Base-by-base conservation (phyloP, 2,888 invertebrate genomes). In the Philonicus albiceps region DNA sequence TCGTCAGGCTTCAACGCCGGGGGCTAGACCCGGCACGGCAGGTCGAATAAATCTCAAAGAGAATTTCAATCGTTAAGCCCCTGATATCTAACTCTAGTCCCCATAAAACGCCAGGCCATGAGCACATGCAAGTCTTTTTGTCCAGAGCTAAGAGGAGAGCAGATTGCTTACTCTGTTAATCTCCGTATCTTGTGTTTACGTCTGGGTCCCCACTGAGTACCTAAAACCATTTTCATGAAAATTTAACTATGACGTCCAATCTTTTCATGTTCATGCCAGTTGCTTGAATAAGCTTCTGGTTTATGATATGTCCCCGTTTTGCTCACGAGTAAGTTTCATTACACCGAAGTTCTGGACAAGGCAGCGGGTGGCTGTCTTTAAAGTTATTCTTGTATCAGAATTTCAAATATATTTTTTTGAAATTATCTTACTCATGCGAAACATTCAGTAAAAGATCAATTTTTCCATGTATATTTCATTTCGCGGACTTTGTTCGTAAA, bases 111-210 rank as follows among this genome's bases (percentile, higher is more conserved):
- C 16, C 49, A 78, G 49, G 13, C 78, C 22, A 78, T n/a, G 49
- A 19, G 13, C 43, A n/a, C n/a, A 49, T 27, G 78, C 13, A 49
- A 78, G 27, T 49, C 49, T 78, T 78, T 78, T 49, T 78, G 22
- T 43, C 30, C 49, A 30, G 49, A 78, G 49, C 78, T 49, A 11
- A 16, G 30, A 78, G 78, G 49, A 30, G 22, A 19, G 49, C 13
- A 78, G 49, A 78, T 78, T 78, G 78, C 78, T 78, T 43, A 78
- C 22, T 53, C 78, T 78, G 78, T 78, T 78, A 49, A 78, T 49
- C 43, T 78, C 49, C 49, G 6, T 78, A 78, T 78, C 43, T 49
- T 16, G 5, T 78, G 78, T 78, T 78, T 78, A 22, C 49, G 78
- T 78, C 78, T 78, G 30, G 49, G 27, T 27, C 8, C 43, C 78